These are phyloP conservation scores for Phenganax marumi DNA, from an alignment of 92 coral and sea anemone species.

Conservation along the genomic window DNA sequence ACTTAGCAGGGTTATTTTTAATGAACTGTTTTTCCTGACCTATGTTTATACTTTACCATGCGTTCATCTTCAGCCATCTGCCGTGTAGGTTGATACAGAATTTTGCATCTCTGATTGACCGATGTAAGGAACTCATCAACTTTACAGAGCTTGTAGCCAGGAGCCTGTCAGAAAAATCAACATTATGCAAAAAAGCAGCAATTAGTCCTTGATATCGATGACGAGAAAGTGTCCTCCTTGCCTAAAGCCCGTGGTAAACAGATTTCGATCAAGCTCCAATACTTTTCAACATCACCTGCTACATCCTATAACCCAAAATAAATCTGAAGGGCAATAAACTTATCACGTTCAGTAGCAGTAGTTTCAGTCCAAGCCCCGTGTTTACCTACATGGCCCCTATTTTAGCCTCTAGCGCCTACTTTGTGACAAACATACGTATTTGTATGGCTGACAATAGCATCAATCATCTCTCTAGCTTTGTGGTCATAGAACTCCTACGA, in stretches of 20 bases:
- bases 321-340: slow-evolving; percentile 55
- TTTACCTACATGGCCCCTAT: slow-evolving; percentile 30
- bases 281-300: slow-evolving; percentile 43
- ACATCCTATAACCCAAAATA: slow-evolving; percentile 70
- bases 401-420: slow-evolving; percentile 46
- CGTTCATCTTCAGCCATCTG: slow-evolving; percentile 65
- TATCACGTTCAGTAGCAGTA: slow-evolving; percentile 54
- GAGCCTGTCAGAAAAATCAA: too few relatives aligned
- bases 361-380: slow-evolving; percentile 72
- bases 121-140: slow-evolving; percentile 46
- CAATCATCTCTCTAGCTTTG: slow-evolving; percentile 63
- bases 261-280: slow-evolving; percentile 71
- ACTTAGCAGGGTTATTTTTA: too few relatives aligned
- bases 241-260: slow-evolving; percentile 70
- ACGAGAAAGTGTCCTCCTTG: too few relatives aligned
- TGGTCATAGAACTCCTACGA: slow-evolving; percentile 56
- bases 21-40: slow-evolving; percentile 62
- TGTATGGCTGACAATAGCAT: slow-evolving; percentile 54
- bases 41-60: slow-evolving; percentile 64
- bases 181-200: too few relatives aligned
- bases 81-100: too few relatives aligned
- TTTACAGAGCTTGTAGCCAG: slow-evolving; percentile 58
- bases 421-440: slow-evolving; percentile 62
- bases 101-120: slow-evolving; percentile 58
- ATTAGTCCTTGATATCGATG: too few relatives aligned